A percentile compares a stretch with the other conserved stretches of the same genome.
phyloP scores from a whole-genome alignment of 1,140 invertebrate genomes.

The Anoplolepis gracilipes region DNA sequence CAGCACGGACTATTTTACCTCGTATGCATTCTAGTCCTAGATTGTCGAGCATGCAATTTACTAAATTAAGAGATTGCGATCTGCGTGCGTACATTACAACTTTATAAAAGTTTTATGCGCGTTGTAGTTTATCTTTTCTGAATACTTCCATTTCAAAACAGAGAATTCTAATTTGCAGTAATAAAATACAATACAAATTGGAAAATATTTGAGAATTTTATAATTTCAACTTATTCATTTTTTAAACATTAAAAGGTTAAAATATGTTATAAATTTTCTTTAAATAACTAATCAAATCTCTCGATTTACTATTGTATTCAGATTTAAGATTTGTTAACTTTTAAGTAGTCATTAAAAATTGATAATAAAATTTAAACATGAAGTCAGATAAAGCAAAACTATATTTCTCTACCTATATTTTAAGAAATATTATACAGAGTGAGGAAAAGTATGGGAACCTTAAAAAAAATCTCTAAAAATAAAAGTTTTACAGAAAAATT shows the following conservation, averaged over 20 bases:
- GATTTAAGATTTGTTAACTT: no score
- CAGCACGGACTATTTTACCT: constrained; percentile 7
- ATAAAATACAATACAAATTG: no score
- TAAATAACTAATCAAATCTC: not conserved
- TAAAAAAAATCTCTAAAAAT: no score
- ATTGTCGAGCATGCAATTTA: constrained; percentile 13
- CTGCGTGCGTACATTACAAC: not conserved
- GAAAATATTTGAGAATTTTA: no score
- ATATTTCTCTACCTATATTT: not conserved
- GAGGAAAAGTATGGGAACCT: no score
- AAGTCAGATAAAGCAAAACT: not conserved
- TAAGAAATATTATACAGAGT: not conserved
- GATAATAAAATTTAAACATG: not conserved
- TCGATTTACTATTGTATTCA: not conserved
- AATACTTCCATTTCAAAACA: not conserved
- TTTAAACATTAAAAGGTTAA: not conserved
- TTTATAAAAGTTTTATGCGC: not conserved
- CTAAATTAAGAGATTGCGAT: constrained; percentile 7
- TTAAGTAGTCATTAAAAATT: not conserved
- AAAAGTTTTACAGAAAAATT: no score
- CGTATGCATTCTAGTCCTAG: not conserved
- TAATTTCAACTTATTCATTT: not conserved
- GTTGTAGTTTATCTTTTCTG: not conserved
- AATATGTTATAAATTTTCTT: not conserved
- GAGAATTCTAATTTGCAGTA: constrained; percentile 14